phyloP scores from a whole-genome alignment of 2,888 invertebrate genomes.

The Dexiosoma caninum region DNA sequence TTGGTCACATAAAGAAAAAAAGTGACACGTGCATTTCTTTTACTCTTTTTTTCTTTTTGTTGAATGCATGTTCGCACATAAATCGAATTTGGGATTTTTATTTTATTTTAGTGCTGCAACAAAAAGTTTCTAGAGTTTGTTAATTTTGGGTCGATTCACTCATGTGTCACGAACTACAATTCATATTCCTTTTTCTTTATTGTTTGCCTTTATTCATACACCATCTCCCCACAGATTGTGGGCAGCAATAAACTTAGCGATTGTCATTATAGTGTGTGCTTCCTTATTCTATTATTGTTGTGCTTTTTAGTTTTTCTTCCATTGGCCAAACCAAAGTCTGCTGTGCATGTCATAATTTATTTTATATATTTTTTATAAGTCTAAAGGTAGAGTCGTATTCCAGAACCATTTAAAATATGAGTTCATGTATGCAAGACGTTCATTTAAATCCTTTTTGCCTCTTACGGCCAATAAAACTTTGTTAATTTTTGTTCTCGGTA shows the following conservation, averaged over 20 bases:
- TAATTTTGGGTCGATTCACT: conserved; percentile 59
- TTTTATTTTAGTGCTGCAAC: background rate
- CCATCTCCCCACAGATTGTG: conserved; percentile 18
- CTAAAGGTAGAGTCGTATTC: conserved; percentile 20
- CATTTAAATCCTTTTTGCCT: conserved; percentile 16
- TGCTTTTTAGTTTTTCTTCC: background rate
- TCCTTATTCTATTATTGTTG: conserved; percentile 55
- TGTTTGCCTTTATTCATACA: background rate
- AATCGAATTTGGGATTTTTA: conserved; percentile 47
- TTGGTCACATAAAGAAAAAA: conserved; percentile 22
- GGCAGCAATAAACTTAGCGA: conserved; percentile 53
- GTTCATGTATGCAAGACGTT: conserved; percentile 1
- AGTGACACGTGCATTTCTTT: conserved; percentile 57
- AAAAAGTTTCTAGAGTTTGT: conserved; percentile 42
- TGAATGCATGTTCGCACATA: conserved; percentile 60
- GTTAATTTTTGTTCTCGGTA: conserved; percentile 36
- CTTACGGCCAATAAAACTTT: conserved; percentile 49
- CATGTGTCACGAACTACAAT: conserved; percentile 62
- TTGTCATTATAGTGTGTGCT: conserved; percentile 60
- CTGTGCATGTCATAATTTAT: conserved; percentile 41
- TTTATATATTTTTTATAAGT: background rate
- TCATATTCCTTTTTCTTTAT: conserved; percentile 12
- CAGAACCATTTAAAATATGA: conserved; percentile 8
- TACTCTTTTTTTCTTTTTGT: conserved; percentile 13
- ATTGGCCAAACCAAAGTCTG: conserved; percentile 31